Conservation (phyloP, 2,888 invertebrate species). For the Allolobophora icterica region DNA sequence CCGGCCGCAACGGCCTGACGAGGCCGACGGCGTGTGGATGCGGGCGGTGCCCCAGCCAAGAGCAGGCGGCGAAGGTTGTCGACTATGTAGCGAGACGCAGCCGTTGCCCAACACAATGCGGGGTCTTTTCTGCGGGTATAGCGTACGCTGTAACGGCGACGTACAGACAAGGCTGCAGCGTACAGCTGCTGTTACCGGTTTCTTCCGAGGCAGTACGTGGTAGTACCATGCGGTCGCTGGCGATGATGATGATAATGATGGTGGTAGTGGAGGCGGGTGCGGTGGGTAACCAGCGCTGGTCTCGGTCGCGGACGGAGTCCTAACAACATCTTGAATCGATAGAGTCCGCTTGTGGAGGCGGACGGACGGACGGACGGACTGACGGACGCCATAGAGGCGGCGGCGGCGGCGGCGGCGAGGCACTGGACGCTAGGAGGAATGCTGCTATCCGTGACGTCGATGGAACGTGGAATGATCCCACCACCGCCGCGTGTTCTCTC, state of each 20-base stretch:
- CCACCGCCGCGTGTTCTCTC: not conserved
- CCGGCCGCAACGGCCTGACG: not conserved
- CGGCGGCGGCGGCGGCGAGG: no score
- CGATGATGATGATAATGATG: not conserved
- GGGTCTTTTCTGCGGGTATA: not conserved
- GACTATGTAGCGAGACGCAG: no score
- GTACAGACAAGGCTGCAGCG: not conserved
- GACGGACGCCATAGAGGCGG: no score
- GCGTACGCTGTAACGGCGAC: not conserved
- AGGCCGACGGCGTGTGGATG: not conserved
- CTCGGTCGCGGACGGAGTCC: not conserved
- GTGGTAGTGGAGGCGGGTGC: not conserved
- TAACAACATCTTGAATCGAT: slow-evolving; percentile 9
- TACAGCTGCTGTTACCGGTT: not conserved
- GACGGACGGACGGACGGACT: not conserved
- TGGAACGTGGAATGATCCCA: no score
- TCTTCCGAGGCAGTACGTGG: no score
- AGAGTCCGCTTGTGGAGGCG: not conserved
- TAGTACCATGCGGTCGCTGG: not conserved
- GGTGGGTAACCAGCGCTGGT: no score
- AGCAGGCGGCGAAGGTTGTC: not conserved
- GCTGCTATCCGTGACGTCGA: no score
- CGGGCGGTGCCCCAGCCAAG: not conserved
- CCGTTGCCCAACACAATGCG: not conserved
- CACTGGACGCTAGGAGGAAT: not conserved